Base-by-base conservation (phyloP, 2,888 invertebrate genomes). In the Coenonympha arcania region DNA sequence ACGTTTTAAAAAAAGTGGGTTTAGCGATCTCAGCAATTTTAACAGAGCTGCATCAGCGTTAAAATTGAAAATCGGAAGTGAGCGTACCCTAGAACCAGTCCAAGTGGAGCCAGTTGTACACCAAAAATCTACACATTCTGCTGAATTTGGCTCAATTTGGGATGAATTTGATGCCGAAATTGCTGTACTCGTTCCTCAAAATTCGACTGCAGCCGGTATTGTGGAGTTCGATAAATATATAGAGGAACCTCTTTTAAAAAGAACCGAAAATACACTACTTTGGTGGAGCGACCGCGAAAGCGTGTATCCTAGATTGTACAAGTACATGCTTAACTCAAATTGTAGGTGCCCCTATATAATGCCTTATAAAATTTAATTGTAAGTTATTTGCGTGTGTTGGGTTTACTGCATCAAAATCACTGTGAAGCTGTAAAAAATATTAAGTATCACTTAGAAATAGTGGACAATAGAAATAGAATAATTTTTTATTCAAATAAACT, bases 141-240 rank as follows among this genome's bases (percentile, higher is more conserved):
- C 20, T 20, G 30, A 30, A 30, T 30, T 46, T 30, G 34, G 41
- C 34, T 51, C 50, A 2, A 46, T 57, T 50, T 57, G 57, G 60
- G 52, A 57, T 1, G 56, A 56, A 15, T 60, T 56, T 44, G 60
- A 58, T 3, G 40, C 6, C 2, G 58, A 58, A 43, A 22, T 56
- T 40, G 46, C 54, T 6, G 20, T 8, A 40, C 16, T 54, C 6
- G 40, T 45, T 6, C 56, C 54, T 6, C 13, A 46, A 42, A 59
- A 58, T 43, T 42, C 55, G 5, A 52, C 49, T 42, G 61, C 61
- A 33, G 59, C 59, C 1, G 57, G 59, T 9, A 58, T 59, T 22
- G 48, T 54, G 0, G 59, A 59, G 19, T 45, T 58, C 6, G 57
- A 59, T 8, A 54, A 56, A 50, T 61, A 61, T 30, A 34, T 59